phyloP scores from a whole-genome alignment of 2,113 vertebrate genomes.

The Epinephelus cyanopodus region DNA sequence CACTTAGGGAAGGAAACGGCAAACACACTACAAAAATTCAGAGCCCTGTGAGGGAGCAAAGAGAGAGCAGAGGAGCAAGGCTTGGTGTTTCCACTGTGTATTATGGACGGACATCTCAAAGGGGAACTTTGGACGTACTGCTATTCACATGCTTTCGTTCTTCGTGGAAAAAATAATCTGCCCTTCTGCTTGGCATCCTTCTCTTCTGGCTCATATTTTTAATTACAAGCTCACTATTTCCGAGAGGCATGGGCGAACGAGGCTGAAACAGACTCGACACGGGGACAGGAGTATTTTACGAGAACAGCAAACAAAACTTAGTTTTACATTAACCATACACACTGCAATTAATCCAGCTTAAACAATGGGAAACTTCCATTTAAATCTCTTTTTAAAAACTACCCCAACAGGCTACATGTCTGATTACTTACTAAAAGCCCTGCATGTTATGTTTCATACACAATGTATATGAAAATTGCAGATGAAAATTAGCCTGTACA shows the following conservation, averaged over 20 bases:
- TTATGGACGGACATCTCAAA: not conserved
- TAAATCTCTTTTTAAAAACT: not conserved
- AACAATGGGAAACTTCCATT: not conserved
- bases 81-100: not conserved
- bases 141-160: constrained; percentile 3
- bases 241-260: constrained; percentile 35
- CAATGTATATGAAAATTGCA: too few species aligned
- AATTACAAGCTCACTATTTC: constrained; percentile 66
- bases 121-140: not conserved
- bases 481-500: too few species aligned
- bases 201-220: constrained; percentile 36
- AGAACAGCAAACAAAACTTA: not conserved
- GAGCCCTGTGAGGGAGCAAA: constrained; percentile 13
- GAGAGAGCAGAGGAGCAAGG: not conserved
- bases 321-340: constrained; percentile 19
- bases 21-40: constrained; percentile 21
- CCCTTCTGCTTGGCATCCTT: constrained; percentile 24
- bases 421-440: not conserved
- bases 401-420: not conserved
- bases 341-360: not conserved
- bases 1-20: constrained; percentile 35
- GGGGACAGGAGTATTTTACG: not conserved
- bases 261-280: constrained; percentile 4
- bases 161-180: constrained; percentile 19
- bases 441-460: not conserved